Conservation (phyloP, 1,140 invertebrate species). For the Caenorhabditis inopinata region DNA sequence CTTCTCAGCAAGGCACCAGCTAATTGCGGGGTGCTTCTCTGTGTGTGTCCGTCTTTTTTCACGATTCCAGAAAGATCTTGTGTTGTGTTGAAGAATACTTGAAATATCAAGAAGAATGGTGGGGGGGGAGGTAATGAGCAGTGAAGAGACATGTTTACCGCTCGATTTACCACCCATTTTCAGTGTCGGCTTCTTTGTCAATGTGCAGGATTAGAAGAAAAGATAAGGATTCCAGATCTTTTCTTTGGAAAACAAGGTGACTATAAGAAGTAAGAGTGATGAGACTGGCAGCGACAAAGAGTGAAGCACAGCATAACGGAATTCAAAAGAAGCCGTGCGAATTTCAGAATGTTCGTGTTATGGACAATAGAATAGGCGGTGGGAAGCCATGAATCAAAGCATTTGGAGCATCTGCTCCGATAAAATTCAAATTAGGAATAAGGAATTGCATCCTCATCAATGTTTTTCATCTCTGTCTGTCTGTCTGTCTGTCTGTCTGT, state of each 20-base stretch:
- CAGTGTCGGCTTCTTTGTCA: background rate
- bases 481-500: too few relatives aligned
- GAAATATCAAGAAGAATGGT: background rate
- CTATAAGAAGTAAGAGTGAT: background rate
- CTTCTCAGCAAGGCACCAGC: background rate
- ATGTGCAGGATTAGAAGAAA: background rate
- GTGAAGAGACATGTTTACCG: slow-evolving; percentile 25
- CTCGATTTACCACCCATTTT: background rate
- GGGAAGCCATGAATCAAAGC: too few relatives aligned
- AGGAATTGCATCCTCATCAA: too few relatives aligned
- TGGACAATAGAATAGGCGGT: too few relatives aligned
- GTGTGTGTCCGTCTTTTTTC: background rate
- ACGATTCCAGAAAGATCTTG: background rate
- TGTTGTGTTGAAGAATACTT: slow-evolving; percentile 25
- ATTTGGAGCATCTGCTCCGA: too few relatives aligned
- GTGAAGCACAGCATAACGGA: too few relatives aligned
- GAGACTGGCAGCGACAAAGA: too few relatives aligned
- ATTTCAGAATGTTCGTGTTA: too few relatives aligned
- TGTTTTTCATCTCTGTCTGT: too few relatives aligned
- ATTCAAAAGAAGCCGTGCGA: too few relatives aligned
- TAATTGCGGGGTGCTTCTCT: background rate
- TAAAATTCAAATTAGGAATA: too few relatives aligned
- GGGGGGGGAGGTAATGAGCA: background rate
- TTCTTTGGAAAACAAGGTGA: too few relatives aligned
- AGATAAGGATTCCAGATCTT: slow-evolving; percentile 23